phyloP scores from a whole-genome alignment of 1,140 invertebrate genomes.

The Sogatella furcifera region DNA sequence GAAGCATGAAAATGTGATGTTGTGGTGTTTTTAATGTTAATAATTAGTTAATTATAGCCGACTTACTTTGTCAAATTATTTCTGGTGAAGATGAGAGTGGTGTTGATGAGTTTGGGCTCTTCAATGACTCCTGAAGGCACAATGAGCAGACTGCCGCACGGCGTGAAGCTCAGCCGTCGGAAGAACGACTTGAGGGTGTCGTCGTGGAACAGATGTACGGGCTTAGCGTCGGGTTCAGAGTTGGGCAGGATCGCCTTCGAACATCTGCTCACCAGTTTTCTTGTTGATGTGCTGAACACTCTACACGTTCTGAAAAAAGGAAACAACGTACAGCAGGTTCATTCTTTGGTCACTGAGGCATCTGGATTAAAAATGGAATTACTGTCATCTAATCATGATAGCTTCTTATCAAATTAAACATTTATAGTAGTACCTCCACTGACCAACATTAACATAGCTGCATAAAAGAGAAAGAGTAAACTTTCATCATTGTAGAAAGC shows the following conservation, averaged over 20 bases:
- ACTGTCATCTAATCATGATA: no score
- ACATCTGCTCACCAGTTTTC: slow-evolving; percentile 58
- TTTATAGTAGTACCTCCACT: no score
- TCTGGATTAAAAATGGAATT: no score
- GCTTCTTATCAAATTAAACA: no score
- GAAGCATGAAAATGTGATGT: no score
- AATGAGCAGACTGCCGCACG: slow-evolving; percentile 78
- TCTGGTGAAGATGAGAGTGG: slow-evolving; percentile 72
- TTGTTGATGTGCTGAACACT: slow-evolving; percentile 56
- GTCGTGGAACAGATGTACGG: slow-evolving; percentile 75
- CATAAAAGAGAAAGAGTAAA: no score
- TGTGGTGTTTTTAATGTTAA: no score
- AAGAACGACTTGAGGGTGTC: slow-evolving; percentile 92
- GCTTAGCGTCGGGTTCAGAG: slow-evolving; percentile 36
- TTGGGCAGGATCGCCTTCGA: slow-evolving; percentile 43
- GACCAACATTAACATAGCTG: no score
- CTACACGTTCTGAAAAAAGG: slow-evolving; percentile 50
- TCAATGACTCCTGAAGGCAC: slow-evolving; percentile 68
- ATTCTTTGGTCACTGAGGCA: no score
- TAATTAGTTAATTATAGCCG: not conserved
- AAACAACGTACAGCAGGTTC: slow-evolving; percentile 1
- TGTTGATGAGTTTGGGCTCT: slow-evolving; percentile 53
- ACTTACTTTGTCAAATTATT: slow-evolving; percentile 37
- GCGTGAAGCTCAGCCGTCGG: slow-evolving; percentile 73
- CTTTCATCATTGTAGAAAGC: no score